Percentiles rank a stretch among this genome's conserved stretches.
phyloP scores from a whole-genome alignment of 1,140 invertebrate genomes.

The Nylanderia fulva region DNA sequence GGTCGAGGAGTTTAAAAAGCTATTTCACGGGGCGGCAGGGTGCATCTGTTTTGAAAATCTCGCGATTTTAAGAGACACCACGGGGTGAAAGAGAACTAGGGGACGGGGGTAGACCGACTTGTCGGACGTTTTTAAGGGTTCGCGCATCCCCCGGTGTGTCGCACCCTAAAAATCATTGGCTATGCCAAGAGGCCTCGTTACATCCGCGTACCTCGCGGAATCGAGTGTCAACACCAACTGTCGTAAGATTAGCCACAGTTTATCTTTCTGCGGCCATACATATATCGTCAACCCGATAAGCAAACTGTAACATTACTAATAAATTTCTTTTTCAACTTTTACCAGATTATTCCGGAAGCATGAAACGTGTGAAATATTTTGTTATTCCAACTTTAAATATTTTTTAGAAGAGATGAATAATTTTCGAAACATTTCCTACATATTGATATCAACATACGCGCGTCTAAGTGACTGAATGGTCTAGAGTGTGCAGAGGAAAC shows the following conservation, averaged over 20 bases:
- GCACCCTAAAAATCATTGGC: slow-evolving; percentile 66
- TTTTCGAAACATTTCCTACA: not conserved
- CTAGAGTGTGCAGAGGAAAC: not conserved
- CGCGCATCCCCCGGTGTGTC: slow-evolving; percentile 19
- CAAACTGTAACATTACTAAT: not conserved
- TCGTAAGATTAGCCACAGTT: slow-evolving; percentile 6
- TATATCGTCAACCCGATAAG: not conserved
- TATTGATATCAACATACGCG: too few relatives aligned
- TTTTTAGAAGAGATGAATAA: not conserved
- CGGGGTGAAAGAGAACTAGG: slow-evolving; percentile 30
- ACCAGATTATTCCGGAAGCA: not conserved
- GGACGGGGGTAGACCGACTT: slow-evolving; percentile 63
- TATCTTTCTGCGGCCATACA: not conserved
- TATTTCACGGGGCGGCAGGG: slow-evolving; percentile 76
- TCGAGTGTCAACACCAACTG: slow-evolving; percentile 47
- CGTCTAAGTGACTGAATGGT: not conserved
- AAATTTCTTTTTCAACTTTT: not conserved
- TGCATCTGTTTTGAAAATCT: slow-evolving; percentile 82
- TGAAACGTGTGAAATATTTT: not conserved
- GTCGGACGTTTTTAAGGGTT: slow-evolving; percentile 71
- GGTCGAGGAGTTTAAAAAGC: slow-evolving; percentile 81
- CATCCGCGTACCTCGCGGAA: slow-evolving; percentile 23
- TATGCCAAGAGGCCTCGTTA: slow-evolving; percentile 40
- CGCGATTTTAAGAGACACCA: slow-evolving; percentile 75
- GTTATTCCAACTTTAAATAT: not conserved